phyloP scores from a whole-genome alignment of 1,140 invertebrate species.

The Teleogryllus occipitalis region DNA sequence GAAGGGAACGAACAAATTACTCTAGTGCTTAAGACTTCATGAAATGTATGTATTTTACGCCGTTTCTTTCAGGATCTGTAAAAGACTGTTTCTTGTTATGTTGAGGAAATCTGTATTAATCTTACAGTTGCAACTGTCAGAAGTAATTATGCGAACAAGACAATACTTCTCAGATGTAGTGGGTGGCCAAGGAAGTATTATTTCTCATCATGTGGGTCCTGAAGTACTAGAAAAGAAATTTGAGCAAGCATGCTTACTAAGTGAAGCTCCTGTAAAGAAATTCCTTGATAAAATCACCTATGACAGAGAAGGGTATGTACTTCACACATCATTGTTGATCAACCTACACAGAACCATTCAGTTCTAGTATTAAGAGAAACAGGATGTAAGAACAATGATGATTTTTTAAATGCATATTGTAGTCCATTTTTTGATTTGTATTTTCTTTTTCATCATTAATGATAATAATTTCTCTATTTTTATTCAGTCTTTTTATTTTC shows the following conservation, averaged over 20 bases:
- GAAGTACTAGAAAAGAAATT: slow-evolving; percentile 86
- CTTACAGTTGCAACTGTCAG: slow-evolving; percentile 87
- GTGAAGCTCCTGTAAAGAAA: slow-evolving; percentile 68
- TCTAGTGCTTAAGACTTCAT: slow-evolving; percentile 20
- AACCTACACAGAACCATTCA: no score
- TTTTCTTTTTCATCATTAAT: not conserved
- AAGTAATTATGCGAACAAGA: slow-evolving; percentile 90
- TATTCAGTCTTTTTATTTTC: no score
- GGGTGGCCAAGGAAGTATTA: slow-evolving; percentile 65
- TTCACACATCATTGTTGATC: no score
- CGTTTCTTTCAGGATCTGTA: not conserved
- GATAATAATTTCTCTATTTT: no score
- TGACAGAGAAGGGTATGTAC: slow-evolving; percentile 74
- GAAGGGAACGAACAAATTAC: slow-evolving; percentile 9
- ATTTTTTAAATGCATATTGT: no score
- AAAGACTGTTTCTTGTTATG: not conserved
- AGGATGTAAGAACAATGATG: no score
- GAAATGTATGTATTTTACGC: not conserved
- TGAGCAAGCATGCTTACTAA: slow-evolving; percentile 59
- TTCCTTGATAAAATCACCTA: slow-evolving; percentile 88
- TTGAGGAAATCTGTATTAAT: not conserved
- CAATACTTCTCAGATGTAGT: slow-evolving; percentile 85
- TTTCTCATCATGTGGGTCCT: slow-evolving; percentile 72
- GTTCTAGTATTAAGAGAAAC: no score
- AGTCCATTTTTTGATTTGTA: not conserved